phyloP scores from a whole-genome alignment of 2,113 vertebrate genomes.

The Clarias batrachus region DNA sequence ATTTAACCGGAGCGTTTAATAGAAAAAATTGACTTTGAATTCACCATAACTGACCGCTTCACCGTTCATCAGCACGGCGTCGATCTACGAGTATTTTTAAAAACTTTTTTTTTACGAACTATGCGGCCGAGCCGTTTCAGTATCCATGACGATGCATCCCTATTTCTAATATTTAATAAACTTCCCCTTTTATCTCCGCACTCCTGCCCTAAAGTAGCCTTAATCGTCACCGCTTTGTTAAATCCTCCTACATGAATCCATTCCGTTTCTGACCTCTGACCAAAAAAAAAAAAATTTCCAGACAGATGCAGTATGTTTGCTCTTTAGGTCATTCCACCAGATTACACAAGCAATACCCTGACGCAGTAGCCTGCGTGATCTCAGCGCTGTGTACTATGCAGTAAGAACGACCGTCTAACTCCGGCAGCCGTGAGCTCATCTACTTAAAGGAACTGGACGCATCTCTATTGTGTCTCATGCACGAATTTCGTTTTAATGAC shows the following conservation, averaged over 20 bases:
- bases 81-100: background rate
- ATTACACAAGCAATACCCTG: slow-evolving; percentile 64
- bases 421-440: slow-evolving; percentile 53
- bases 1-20: too few relatives aligned
- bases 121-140: background rate
- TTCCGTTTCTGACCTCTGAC: slow-evolving; percentile 5
- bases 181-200: background rate
- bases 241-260: background rate
- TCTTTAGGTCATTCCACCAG: background rate
- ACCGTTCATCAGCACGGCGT: background rate
- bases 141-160: background rate
- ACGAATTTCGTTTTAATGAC: background rate
- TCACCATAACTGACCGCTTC: background rate
- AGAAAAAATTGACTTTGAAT: background rate
- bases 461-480: slow-evolving; percentile 32
- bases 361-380: slow-evolving; percentile 50
- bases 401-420: slow-evolving; percentile 61
- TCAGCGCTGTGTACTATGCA: slow-evolving; percentile 70
- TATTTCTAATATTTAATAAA: background rate
- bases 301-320: background rate
- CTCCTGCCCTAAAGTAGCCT: background rate
- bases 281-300: background rate
- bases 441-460: slow-evolving; percentile 38
- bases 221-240: background rate
- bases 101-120: background rate